phyloP scores from a whole-genome alignment of 2,797 vertebrate genomes.

The Pelobates cultripes region DNA sequence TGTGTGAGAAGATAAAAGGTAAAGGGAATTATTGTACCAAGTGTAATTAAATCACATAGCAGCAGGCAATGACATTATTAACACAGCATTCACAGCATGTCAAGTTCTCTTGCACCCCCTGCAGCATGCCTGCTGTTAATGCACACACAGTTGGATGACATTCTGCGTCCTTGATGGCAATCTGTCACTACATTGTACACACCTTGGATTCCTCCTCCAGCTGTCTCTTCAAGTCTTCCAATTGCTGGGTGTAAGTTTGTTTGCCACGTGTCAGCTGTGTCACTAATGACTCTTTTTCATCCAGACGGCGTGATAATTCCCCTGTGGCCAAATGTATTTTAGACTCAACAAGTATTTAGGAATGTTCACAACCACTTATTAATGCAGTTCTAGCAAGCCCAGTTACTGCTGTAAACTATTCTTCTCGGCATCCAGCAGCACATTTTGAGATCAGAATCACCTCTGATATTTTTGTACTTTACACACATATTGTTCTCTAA shows the following conservation, averaged over 20 bases:
- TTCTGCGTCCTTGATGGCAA: not conserved
- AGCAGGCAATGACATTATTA: not conserved
- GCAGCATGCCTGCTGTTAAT: not conserved
- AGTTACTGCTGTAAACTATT: no score
- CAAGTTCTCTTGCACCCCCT: not conserved
- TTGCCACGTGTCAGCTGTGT: constrained; percentile 83
- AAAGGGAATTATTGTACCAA: not conserved
- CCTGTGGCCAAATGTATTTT: constrained; percentile 61
- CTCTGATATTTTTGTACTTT: no score
- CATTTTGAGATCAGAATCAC: no score
- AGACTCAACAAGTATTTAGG: not conserved
- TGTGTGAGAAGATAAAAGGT: not conserved
- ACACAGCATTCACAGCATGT: not conserved
- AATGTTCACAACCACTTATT: not conserved
- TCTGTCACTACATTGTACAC: not conserved
- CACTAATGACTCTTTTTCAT: constrained; percentile 82
- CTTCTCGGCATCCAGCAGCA: no score
- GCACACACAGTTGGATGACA: not conserved
- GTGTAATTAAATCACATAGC: not conserved
- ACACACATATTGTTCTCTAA: no score
- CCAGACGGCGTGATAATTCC: constrained; percentile 79
- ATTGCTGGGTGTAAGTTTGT: constrained; percentile 80
- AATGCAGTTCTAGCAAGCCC: no score
- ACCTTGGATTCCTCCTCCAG: constrained; percentile 85
- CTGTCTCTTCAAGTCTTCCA: constrained; percentile 85